Conservation (phyloP, 2,797 vertebrate species). For the Amniataba percoides region DNA sequence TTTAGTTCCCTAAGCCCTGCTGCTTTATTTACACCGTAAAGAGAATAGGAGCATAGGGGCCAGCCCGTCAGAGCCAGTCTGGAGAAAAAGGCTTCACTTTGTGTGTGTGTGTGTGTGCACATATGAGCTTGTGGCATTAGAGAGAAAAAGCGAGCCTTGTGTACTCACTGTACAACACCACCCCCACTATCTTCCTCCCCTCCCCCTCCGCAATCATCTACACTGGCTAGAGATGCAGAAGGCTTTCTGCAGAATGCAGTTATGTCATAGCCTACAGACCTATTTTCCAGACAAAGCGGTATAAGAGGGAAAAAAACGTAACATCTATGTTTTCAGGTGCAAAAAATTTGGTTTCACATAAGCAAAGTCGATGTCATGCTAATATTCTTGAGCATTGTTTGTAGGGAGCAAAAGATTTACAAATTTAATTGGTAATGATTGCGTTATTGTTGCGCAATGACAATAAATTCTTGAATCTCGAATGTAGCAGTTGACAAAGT, state of each 20-base stretch:
- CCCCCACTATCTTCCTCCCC: slow-evolving; percentile 68
- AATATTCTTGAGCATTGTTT: no score
- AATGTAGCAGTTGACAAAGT: not conserved
- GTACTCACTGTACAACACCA: slow-evolving; percentile 75
- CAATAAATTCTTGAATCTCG: no score
- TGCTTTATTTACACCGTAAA: slow-evolving; percentile 73
- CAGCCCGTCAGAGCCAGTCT: slow-evolving; percentile 37
- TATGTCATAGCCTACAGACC: slow-evolving; percentile 81
- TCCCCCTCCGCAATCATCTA: slow-evolving; percentile 64
- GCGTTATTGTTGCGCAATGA: no score
- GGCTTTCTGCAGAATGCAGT: slow-evolving; percentile 75
- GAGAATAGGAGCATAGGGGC: slow-evolving; percentile 53
- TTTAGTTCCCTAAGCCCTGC: slow-evolving; percentile 60
- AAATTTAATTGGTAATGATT: no score
- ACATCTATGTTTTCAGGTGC: slow-evolving; percentile 36
- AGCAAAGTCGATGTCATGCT: not conserved
- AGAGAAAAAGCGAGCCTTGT: slow-evolving; percentile 68
- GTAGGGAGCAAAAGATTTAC: no score
- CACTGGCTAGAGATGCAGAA: slow-evolving; percentile 65
- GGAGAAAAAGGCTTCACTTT: slow-evolving; percentile 51
- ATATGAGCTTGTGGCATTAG: slow-evolving; percentile 53
- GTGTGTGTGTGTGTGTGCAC: slow-evolving; percentile 14
- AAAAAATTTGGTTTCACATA: slow-evolving; percentile 12
- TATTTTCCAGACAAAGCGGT: slow-evolving; percentile 73
- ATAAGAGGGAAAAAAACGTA: slow-evolving; percentile 18